Percentiles rank a stretch among this genome's conserved stretches.
Evolutionary conservation across 2,797 vertebrate genomes (phyloP).

Genomic region (Rhinichthys osculus): DNA sequence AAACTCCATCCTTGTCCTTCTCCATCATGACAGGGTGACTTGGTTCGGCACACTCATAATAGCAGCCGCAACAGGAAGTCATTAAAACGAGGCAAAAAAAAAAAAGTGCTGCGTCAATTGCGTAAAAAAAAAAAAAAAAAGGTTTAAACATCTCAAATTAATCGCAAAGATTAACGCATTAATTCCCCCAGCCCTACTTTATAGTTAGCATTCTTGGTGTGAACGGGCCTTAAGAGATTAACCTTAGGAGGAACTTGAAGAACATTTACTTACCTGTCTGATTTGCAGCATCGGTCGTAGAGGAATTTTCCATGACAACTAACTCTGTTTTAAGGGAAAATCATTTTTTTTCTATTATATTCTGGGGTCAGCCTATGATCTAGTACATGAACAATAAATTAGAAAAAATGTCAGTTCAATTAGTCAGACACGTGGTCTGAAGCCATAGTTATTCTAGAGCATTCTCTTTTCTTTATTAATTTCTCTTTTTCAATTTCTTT

Average conservation of each 20-base stretch:
- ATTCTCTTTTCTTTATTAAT: constrained; percentile 34
- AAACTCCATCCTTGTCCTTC: no score
- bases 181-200: no score
- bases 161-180: no score
- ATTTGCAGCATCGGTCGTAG: constrained; percentile 69
- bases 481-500: constrained; percentile 41
- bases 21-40: no score
- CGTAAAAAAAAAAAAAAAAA: no score
- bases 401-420: neutral
- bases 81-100: no score
- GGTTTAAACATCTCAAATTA: no score
- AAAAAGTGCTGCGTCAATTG: no score
- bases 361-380: neutral
- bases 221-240: neutral
- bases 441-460: constrained; percentile 47
- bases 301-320: constrained; percentile 67
- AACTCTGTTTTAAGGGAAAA: constrained; percentile 70
- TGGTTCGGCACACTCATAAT: no score
- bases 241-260: neutral
- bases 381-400: neutral
- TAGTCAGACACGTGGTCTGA: neutral
- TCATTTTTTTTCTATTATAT: neutral
- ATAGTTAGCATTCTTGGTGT: neutral
- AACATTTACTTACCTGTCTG: constrained; percentile 73
- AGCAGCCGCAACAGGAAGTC: no score